A percentile compares a stretch with the other conserved stretches of the same genome.
Conservation (phyloP, 2,888 invertebrate genomes). For the Melangyna quadrimaculata region DNA sequence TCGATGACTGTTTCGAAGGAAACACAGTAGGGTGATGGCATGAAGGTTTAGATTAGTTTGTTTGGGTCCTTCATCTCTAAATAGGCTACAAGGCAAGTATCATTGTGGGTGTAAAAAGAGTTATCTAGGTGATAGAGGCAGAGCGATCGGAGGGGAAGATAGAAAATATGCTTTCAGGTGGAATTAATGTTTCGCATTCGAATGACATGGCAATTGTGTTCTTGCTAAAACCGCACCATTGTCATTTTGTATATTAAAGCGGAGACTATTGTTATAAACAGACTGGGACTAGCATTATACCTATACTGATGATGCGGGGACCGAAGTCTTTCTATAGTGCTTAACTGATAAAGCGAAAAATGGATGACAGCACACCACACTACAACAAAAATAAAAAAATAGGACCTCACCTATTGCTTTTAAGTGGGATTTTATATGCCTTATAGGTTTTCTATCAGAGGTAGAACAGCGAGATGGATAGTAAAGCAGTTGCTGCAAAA, state of each 20-base stretch:
- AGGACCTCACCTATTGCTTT: not conserved
- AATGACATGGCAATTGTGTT: slow-evolving; percentile 69
- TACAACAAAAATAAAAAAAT: not conserved
- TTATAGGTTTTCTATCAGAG: not conserved
- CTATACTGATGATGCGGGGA: not conserved
- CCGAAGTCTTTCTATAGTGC: slow-evolving; percentile 4
- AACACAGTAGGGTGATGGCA: not conserved
- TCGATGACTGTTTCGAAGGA: slow-evolving; percentile 29
- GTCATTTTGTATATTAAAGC: slow-evolving; percentile 57
- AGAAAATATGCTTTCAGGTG: slow-evolving; percentile 57
- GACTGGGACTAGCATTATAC: not conserved
- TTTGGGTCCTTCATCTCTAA: slow-evolving; percentile 28
- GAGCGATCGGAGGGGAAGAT: not conserved
- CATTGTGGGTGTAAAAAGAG: not conserved
- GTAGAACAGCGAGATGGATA: too few relatives aligned
- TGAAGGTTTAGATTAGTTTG: slow-evolving; percentile 18
- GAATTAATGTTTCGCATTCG: slow-evolving; percentile 69
- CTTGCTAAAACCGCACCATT: slow-evolving; percentile 59
- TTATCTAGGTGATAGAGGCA: not conserved
- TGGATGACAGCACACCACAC: not conserved
- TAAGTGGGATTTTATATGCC: not conserved
- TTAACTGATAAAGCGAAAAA: slow-evolving; percentile 32
- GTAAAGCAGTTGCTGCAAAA: not conserved
- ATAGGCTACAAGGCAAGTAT: not conserved
- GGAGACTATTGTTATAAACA: slow-evolving; percentile 37